Evolutionary conservation across 2,888 invertebrate genomes (phyloP).

Genomic region (Entomobrya proxima): DNA sequence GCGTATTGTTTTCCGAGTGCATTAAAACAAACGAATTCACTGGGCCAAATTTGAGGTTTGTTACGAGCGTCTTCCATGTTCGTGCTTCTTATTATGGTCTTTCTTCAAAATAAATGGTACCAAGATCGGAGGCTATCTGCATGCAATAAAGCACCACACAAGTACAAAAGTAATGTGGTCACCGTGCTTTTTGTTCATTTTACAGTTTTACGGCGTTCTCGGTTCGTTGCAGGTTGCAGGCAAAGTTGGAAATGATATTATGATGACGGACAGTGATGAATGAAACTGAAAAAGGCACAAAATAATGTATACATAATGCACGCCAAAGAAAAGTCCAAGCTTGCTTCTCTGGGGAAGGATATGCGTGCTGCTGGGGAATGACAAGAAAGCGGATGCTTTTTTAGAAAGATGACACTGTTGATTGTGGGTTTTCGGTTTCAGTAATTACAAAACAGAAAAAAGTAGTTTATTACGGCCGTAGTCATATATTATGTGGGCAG

Average conservation of each 20-base stretch:
- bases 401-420: conserved; percentile 62
- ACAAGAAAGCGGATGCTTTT: conserved; percentile 58
- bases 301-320: too few relatives aligned
- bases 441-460: conserved; percentile 62
- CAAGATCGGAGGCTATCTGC: not conserved
- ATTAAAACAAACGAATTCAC: conserved; percentile 37
- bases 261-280: conserved; percentile 35
- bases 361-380: conserved; percentile 38
- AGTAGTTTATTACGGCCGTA: conserved; percentile 29
- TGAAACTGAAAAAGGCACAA: conserved; percentile 8
- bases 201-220: conserved; percentile 58
- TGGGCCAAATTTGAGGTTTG: conserved; percentile 38
- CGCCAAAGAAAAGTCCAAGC: not conserved
- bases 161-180: not conserved
- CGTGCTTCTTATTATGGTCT: not conserved
- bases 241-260: conserved; percentile 54
- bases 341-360: conserved; percentile 7
- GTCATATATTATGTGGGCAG: not conserved
- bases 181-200: not conserved
- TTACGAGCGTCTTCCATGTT: not conserved
- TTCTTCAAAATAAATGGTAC: not conserved
- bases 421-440: conserved; percentile 67
- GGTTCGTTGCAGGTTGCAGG: conserved; percentile 68
- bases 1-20: conserved; percentile 48
- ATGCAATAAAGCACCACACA: not conserved